Evolutionary conservation across 2,797 vertebrate genomes (phyloP).

Genomic region (Platalea minor): DNA sequence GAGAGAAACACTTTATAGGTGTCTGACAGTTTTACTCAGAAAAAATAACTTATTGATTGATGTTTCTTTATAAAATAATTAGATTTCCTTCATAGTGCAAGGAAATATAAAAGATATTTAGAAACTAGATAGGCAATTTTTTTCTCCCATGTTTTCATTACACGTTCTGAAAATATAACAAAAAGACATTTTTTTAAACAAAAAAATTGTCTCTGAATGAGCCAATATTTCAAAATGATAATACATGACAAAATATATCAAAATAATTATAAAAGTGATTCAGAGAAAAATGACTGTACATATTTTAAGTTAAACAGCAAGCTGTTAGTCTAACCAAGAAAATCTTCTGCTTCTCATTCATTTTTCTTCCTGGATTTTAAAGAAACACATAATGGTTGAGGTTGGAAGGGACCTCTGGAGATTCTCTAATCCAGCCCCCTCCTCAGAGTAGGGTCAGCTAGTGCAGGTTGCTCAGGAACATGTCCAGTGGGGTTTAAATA

Average conservation of each 20-base stretch:
- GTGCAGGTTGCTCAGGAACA: neutral
- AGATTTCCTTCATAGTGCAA: neutral
- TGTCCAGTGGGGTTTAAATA: neutral
- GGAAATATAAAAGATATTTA: conserved; percentile 18
- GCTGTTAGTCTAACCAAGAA: conserved; percentile 42
- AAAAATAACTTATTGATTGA: neutral
- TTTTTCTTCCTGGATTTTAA: neutral
- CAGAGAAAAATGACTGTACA: conserved; percentile 49
- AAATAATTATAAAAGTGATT: conserved; percentile 61
- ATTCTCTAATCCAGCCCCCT: rapidly evolving
- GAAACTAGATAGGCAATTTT: conserved; percentile 6
- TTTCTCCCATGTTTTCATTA: conserved; percentile 35
- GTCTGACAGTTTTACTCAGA: neutral
- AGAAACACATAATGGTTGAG: neutral
- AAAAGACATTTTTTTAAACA: conserved; percentile 28
- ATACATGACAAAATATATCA: conserved; percentile 63
- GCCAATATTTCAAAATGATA: conserved; percentile 55
- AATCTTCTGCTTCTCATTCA: neutral
- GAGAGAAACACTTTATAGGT: neutral
- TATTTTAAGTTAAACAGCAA: conserved; percentile 63
- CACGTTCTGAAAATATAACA: conserved; percentile 40
- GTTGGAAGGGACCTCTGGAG: neutral
- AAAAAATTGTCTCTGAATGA: conserved; percentile 7
- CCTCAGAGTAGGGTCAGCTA: neutral
- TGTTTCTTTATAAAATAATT: neutral